Evolutionary conservation across 23 tunicate species (phyloP).

Genomic region (Oikopleura dioica): DNA sequence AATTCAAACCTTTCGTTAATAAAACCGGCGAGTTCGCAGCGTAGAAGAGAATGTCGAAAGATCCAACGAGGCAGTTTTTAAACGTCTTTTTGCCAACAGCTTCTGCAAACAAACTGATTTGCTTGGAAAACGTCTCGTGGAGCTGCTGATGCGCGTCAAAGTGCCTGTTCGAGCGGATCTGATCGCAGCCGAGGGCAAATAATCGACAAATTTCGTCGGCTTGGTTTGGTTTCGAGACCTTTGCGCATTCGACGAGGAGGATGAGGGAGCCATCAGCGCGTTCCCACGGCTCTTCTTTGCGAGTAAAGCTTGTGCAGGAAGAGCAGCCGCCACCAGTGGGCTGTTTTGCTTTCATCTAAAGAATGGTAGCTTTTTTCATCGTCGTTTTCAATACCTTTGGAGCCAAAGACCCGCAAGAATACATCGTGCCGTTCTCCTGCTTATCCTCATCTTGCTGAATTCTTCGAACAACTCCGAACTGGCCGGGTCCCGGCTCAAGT

Average conservation of each 20-base stretch:
- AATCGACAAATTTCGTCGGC: not conserved
- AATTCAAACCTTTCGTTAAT: not conserved
- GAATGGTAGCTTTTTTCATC: conserved; percentile 18
- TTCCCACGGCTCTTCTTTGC: conserved; percentile 81
- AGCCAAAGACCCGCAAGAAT: conserved; percentile 82
- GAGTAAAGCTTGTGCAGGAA: conserved; percentile 30
- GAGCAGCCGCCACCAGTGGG: conserved; percentile 45
- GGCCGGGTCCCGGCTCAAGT: conserved; percentile 52
- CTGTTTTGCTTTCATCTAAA: not conserved
- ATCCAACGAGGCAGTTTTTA: conserved; percentile 34
- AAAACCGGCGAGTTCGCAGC: not conserved
- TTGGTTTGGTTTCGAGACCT: no score
- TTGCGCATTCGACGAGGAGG: conserved; percentile 29
- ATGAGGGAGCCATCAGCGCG: conserved; percentile 63
- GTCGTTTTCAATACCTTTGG: conserved; percentile 38
- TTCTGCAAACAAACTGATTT: conserved; percentile 15
- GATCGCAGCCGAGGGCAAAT: not conserved
- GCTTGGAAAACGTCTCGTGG: not conserved
- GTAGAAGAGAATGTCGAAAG: conserved; percentile 43
- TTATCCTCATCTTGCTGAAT: conserved; percentile 17
- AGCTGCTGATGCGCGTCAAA: not conserved
- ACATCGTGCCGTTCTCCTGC: conserved; percentile 23
- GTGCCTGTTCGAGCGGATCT: not conserved
- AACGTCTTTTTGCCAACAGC: conserved; percentile 34
- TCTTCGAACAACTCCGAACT: conserved; percentile 60